Percentiles rank a stretch among this genome's conserved stretches.
Conservation (phyloP, 2,888 invertebrate genomes). For the Hypena proboscidalis region DNA sequence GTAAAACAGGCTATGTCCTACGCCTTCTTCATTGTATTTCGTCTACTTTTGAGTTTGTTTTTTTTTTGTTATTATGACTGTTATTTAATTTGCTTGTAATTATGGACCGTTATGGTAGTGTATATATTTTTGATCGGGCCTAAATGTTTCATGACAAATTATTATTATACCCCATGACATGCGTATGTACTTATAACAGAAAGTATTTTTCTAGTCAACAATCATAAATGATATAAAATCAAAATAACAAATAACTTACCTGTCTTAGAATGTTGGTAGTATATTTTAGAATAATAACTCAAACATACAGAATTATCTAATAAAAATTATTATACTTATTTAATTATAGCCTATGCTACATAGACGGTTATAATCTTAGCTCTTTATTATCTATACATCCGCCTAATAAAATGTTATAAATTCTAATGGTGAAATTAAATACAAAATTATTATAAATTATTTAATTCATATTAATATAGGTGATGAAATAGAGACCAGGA, state of each 20-base stretch:
- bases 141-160: conserved; percentile 16
- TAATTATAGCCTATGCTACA: background rate
- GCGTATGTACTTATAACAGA: conserved; percentile 42
- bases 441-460: too few relatives aligned
- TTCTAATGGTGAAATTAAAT: too few relatives aligned
- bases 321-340: conserved; percentile 6
- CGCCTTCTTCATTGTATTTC: too few relatives aligned
- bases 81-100: too few relatives aligned
- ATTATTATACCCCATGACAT: conserved; percentile 8
- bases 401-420: too few relatives aligned
- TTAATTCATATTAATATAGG: too few relatives aligned
- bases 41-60: too few relatives aligned
- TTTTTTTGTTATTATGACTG: too few relatives aligned
- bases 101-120: background rate
- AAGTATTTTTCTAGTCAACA: conserved; percentile 46
- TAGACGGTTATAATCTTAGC: background rate
- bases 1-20: too few relatives aligned
- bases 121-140: conserved; percentile 14
- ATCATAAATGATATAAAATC: conserved; percentile 24
- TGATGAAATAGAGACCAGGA: too few relatives aligned
- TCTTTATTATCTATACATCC: background rate
- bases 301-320: background rate
- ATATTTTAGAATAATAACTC: conserved; percentile 10
- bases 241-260: conserved; percentile 19
- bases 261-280: conserved; percentile 8